Base-by-base conservation (phyloP, 2,888 invertebrate species). In the Plebejus anna region DNA sequence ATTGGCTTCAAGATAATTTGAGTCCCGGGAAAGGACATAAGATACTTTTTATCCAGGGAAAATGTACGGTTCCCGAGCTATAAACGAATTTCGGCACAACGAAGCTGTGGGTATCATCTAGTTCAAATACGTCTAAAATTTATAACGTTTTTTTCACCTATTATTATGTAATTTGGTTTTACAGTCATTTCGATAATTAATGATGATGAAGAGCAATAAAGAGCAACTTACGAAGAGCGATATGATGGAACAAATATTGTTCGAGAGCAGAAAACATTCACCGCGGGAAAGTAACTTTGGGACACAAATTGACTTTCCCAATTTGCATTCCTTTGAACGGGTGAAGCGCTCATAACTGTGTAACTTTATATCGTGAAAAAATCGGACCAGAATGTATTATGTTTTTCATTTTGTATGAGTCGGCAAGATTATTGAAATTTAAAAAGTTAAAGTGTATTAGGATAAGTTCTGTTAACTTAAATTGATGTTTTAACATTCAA, bases 271-370 rank as follows among this genome's bases (percentile, higher is more conserved):
- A 73, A 73, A 73, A 73, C 13, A 51, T 73, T 55, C 13, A 51
- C 73, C 7, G 32, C 73, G 55, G 47, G 42, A 32, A 72, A 73
- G 51, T 1, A 55, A 55, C 73, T 55, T 73, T 32, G 55, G 73
- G 73, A 32, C 73, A 51, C 32, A 51, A 73, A 73, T 73, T 73
- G 73, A 73, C 55, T 73, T 51, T 28, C 55, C 73, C 55, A 73
- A 73, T 73, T 55, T 73, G 55, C 73, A 73, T 73, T 73, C 73
- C 73, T 73, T 73, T 73, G 73, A 55, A 55, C 73, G 55, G 28
- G 32, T 32, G 73, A 55, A 73, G 55, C 55, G 73, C 51, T 73
- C 51, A 32, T 73, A 73, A 32, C 51, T 73, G 73, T 73, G 73
- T 73, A 51, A 55, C 73, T 73, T 73, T 55, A 55, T 55, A 28